These are phyloP conservation scores for Acanthurus tractus DNA, from an alignment of 2,797 vertebrate genomes.

Conservation along the genomic window DNA sequence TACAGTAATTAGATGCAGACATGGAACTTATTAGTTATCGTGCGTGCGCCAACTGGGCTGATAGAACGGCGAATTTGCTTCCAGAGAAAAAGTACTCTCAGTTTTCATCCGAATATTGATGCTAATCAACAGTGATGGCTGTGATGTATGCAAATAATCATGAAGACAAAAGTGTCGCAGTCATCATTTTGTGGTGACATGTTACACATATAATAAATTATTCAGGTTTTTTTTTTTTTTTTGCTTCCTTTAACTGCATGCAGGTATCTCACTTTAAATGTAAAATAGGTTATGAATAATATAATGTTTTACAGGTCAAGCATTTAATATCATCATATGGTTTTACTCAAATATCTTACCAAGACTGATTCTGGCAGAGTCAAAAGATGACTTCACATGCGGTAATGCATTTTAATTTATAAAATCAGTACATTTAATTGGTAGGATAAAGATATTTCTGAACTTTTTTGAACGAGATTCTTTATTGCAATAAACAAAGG, in stretches of 20 bases:
- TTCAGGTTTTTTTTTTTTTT: conserved; percentile 11
- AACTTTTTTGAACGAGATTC: not conserved
- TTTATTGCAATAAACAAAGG: conserved; percentile 13
- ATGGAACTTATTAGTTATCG: conserved; percentile 34
- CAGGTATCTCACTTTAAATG: conserved; percentile 48
- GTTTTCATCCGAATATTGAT: conserved; percentile 23
- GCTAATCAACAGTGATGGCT: conserved; percentile 26
- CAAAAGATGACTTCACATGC: conserved; percentile 3
- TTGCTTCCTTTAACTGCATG: conserved; percentile 24
- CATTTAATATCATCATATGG: conserved; percentile 19
- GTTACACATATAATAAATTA: conserved; percentile 32
- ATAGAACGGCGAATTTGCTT: conserved; percentile 11
- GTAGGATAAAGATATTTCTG: not conserved
- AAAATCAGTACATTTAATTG: conserved; percentile 16
- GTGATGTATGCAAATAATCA: conserved; percentile 31
- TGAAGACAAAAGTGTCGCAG: conserved; percentile 19
- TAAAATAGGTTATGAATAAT: conserved; percentile 49
- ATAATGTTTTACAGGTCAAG: conserved; percentile 15
- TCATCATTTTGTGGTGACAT: conserved; percentile 29
- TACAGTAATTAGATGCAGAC: conserved; percentile 26
- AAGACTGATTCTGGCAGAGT: not conserved
- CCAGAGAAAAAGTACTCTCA: not conserved
- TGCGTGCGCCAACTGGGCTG: conserved; percentile 2
- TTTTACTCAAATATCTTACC: conserved; percentile 30
- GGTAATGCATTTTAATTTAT: not conserved